A percentile compares a stretch with the other conserved stretches of the same genome.
Evolutionary conservation across 2,888 invertebrate genomes (phyloP).

Genomic region (Euphydryas editha): DNA sequence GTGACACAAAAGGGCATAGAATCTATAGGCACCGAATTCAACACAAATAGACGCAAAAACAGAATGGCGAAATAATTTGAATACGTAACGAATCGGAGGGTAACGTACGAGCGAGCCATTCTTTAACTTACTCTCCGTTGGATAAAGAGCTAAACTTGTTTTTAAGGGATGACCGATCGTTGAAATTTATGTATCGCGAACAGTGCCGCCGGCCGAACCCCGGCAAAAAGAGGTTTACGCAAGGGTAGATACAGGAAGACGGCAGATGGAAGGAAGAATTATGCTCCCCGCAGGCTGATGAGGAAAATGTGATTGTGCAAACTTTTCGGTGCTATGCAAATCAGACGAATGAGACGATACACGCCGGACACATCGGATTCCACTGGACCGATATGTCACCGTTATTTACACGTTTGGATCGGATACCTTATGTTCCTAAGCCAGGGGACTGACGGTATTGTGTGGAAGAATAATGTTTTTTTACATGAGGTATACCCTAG

Average conservation of each 20-base stretch:
- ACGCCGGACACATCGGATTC: constrained; percentile 61
- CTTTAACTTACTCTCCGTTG: constrained; percentile 77
- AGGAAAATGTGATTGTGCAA: constrained; percentile 82
- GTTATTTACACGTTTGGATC: constrained; percentile 67
- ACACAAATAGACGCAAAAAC: constrained; percentile 77
- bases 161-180: constrained; percentile 84
- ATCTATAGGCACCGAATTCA: constrained; percentile 60
- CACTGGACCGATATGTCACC: constrained; percentile 59
- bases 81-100: constrained; percentile 81
- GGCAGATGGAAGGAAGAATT: constrained; percentile 82
- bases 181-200: constrained; percentile 82
- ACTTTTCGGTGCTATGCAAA: constrained; percentile 82
- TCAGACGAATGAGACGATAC: constrained; percentile 71
- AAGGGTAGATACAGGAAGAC: constrained; percentile 80
- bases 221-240: constrained; percentile 73
- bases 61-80: constrained; percentile 80
- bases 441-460: constrained; percentile 54
- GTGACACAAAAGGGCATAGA: constrained; percentile 58
- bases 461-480: constrained; percentile 60
- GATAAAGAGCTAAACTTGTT: constrained; percentile 83
- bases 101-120: constrained; percentile 75
- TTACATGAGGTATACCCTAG: constrained; percentile 60
- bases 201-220: constrained; percentile 76
- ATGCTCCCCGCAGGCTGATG: constrained; percentile 81
- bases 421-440: constrained; percentile 55